Evolutionary conservation across 2,113 vertebrate genomes (phyloP).

Genomic region (Colius striatus): DNA sequence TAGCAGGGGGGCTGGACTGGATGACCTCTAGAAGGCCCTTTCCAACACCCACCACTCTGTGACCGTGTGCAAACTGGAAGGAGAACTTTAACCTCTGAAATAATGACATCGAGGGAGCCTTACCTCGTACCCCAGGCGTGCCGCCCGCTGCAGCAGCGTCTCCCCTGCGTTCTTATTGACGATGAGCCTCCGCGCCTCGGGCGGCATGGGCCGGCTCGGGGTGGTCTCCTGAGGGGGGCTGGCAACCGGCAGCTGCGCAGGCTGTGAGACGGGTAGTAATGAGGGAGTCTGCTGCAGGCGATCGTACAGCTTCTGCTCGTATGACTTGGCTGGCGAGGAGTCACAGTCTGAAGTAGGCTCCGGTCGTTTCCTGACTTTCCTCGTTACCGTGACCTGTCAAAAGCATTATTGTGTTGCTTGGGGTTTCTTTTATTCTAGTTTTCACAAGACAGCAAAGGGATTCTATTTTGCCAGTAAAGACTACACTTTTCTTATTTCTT

Average conservation of each 20-base stretch:
- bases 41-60: no score
- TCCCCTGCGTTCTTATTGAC: slow-evolving; percentile 99
- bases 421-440: not conserved
- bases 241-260: slow-evolving; percentile 49
- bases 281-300: slow-evolving; percentile 73
- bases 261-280: slow-evolving; percentile 67
- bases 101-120: not conserved
- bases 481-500: not conserved
- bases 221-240: slow-evolving; percentile 76
- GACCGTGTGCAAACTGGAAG: not conserved
- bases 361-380: slow-evolving; percentile 78
- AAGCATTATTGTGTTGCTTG: not conserved
- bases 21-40: no score
- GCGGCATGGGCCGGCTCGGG: slow-evolving; percentile 92
- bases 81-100: not conserved
- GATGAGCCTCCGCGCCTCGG: slow-evolving; percentile 92
- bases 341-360: slow-evolving; percentile 79
- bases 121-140: slow-evolving; percentile 95
- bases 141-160: slow-evolving; percentile 94
- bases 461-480: not conserved
- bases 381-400: slow-evolving; percentile 74
- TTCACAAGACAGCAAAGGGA: not conserved
- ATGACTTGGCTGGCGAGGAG: slow-evolving; percentile 73
- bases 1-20: no score
- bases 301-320: slow-evolving; percentile 72